Evolutionary conservation across 2,113 vertebrate genomes (phyloP).

Genomic region (Lichenostomus cassidix): DNA sequence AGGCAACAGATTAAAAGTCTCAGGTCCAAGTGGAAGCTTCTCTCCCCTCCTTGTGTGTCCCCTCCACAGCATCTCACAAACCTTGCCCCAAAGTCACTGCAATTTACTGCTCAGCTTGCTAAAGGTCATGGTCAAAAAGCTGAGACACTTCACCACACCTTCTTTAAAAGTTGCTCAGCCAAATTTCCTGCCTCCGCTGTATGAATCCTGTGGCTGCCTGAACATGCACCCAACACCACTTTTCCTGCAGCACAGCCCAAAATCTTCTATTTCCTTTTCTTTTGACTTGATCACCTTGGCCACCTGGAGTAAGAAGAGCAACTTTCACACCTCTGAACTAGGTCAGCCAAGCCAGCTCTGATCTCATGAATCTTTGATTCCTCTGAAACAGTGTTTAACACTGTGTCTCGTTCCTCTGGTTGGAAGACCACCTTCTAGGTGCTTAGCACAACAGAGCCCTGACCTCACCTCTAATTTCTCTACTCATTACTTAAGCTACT

Average conservation of each 20-base stretch:
- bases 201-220: rapidly evolving
- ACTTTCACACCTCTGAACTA: neutral
- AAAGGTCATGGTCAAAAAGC: neutral
- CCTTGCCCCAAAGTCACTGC: rapidly evolving
- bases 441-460: neutral
- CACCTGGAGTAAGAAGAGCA: neutral
- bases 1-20: neutral
- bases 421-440: neutral
- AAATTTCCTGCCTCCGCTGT: neutral
- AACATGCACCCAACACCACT: neutral
- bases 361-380: neutral
- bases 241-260: neutral
- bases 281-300: neutral
- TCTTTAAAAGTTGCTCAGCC: neutral
- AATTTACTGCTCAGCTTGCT: neutral
- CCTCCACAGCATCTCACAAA: neutral
- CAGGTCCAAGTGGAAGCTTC: neutral
- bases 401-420: neutral
- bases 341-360: neutral
- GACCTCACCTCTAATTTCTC: neutral
- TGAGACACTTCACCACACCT: neutral
- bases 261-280: neutral
- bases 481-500: neutral
- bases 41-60: neutral
- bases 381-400: neutral